A percentile compares a stretch with the other conserved stretches of the same genome.
Evolutionary conservation across 2,888 invertebrate species (phyloP).

Genomic region (Tenthredo livida): DNA sequence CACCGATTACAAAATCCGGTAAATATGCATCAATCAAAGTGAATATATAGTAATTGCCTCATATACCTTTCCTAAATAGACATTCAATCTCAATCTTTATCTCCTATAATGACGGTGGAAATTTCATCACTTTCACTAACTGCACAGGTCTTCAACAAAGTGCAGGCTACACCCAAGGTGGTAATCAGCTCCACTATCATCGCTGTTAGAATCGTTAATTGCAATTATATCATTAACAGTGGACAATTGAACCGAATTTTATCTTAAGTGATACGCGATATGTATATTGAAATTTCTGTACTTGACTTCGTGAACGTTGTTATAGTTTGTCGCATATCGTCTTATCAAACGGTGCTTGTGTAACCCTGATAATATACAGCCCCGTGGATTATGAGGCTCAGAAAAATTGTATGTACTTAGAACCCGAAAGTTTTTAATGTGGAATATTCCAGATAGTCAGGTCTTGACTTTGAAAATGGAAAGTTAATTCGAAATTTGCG

Average conservation of each 20-base stretch:
- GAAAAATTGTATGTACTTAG: neutral
- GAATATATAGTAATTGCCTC: neutral
- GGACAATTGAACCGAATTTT: neutral
- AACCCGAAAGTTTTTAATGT: neutral
- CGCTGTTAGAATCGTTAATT: neutral
- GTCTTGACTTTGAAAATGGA: neutral
- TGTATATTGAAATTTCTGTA: neutral
- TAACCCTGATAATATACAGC: neutral
- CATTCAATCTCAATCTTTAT: neutral
- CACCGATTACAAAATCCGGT: neutral
- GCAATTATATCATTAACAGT: neutral
- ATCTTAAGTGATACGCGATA: neutral
- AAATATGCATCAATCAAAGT: slow-evolving; percentile 1
- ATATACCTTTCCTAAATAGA: neutral
- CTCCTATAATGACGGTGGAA: neutral
- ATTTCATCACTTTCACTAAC: neutral
- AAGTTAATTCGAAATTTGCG: neutral
- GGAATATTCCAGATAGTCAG: neutral
- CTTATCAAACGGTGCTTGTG: neutral
- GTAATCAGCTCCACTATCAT: neutral
- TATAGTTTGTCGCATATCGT: neutral
- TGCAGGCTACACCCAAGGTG: neutral
- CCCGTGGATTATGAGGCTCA: neutral
- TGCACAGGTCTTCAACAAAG: neutral
- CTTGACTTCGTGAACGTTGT: neutral